Conservation (phyloP, 1,140 invertebrate genomes). For the Camponotus floridanus region DNA sequence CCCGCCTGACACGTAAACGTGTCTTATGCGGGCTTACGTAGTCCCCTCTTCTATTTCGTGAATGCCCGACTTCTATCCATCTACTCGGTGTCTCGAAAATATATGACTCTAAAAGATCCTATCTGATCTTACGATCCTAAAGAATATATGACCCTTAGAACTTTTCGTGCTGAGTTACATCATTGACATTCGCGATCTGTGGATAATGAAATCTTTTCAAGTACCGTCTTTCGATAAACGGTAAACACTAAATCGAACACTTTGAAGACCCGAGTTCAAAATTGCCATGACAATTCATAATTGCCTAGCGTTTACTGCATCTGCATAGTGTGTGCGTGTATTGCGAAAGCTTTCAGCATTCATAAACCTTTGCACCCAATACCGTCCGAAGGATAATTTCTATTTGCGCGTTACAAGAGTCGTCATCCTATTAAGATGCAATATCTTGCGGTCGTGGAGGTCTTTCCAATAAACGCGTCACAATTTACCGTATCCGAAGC, state of each 20-base stretch:
- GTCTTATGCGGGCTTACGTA: slow-evolving; percentile 74
- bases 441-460: neutral
- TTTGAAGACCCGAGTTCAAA: neutral
- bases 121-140: neutral
- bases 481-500: slow-evolving; percentile 1
- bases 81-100: slow-evolving; percentile 31
- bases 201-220: neutral
- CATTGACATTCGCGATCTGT: too few relatives aligned
- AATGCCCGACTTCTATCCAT: slow-evolving; percentile 62
- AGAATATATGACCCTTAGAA: too few relatives aligned
- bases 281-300: neutral
- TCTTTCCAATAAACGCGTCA: neutral
- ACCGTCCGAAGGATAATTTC: neutral
- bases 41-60: slow-evolving; percentile 71
- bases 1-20: slow-evolving; percentile 75
- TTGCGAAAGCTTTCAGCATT: neutral
- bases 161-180: too few relatives aligned
- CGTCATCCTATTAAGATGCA: neutral
- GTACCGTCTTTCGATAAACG: neutral
- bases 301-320: neutral
- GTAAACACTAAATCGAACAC: neutral
- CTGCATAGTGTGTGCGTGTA: neutral
- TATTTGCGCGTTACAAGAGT: neutral
- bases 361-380: neutral
- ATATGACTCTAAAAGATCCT: neutral